Evolutionary conservation across 2,113 vertebrate species (phyloP), one percentile per base, ranked within the genome.

Genomic region (Dolichotis patagonum): DNA sequence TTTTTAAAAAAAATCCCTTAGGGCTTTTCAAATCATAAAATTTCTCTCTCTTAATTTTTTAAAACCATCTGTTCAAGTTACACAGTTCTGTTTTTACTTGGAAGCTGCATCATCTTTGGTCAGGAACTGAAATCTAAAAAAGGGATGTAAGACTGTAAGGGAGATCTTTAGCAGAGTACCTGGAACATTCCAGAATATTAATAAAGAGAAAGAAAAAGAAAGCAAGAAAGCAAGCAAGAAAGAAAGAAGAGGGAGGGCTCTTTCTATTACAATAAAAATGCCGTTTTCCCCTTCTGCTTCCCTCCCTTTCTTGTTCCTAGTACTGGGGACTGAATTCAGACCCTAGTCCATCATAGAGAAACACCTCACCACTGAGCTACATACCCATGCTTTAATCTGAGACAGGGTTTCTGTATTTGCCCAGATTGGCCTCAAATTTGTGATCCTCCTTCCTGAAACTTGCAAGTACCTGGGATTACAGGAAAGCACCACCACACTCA

Each of bases 191-290:
- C 52, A 96, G 7, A 84, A 90, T 56, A 71, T 22, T 78, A 2
- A 71, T 85, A 91, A 88, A 5, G 41, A 35, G 35, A 65, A 14
- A 54, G 11, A 54, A 12, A 54, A 8, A 49, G 46, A 49, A 49
- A 49, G 46, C 5, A 49, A 49, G 46, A 8, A 49, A 49, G 46
- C 5, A 49, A 49, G 46, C 5, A 2, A 71, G 85, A 89, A 88
- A 5, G 43, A 19, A 69, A 58, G 20, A 20, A 56, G 22, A 58
- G 56, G 38, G 38, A 90, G 6, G 67, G 22, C 2, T 78, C 65
- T 78, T 85, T 56, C 58, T 71, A 52, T 35, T 94, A 30, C 30
- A 94, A 69, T 75, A 91, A 91, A 87, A 93, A 90, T 60, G 28
- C 22, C 75, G 26, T 46, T 46, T 46, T 43, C 41, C 12, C 41